Base-by-base conservation (phyloP, 2,113 vertebrate genomes). In the Mohoua ochrocephala region DNA sequence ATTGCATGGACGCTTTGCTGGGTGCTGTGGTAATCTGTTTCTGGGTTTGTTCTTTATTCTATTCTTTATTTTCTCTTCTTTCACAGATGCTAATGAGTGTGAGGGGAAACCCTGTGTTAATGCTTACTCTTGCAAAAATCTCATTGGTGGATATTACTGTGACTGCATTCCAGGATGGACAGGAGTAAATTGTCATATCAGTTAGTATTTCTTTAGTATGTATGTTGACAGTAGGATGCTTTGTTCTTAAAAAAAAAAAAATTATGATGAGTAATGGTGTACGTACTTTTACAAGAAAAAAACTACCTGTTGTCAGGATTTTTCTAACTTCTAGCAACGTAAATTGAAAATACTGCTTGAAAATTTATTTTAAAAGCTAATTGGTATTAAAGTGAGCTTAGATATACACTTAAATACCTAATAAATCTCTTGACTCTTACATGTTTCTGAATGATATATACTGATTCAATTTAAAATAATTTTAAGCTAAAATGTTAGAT, bases 121-220 rank as follows among this genome's bases (percentile, higher is more conserved):
- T 97, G 98, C 99, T 99, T 99, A 99, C 97, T 98, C 98, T 98
- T 99, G 99, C 99, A 99, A 99, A 99, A 99, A 99, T 99, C 98
- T 99, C 98, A 99, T 99, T 99, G 99, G 99, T 98, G 99, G 99
- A 99, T 99, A 99, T 99, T 99, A 98, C 98, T 99, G 99, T 98
- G 97, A 98, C 98, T 99, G 99, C 98, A 98, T 99, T 98, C 99
- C 95, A 93, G 99, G 99, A 99, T 99, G 99, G 99, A 98, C 97
- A 98, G 99, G 99, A 98, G 96, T 95, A 97, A 98, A 99, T 98
- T 99, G 99, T 99, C 98, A 99, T 95, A 98, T 99, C 98, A 99
- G 99, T 99, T 98, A 99, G 99, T 99, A 99, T 98, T 98, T 97
- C 94, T 87, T 97, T 89, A 96, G 94, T 96, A 87, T 95, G 7